A percentile compares a stretch with the other conserved stretches of the same genome.
Evolutionary conservation across 2,797 vertebrate species (phyloP).

Genomic region (Arnoldichthys spilopterus): DNA sequence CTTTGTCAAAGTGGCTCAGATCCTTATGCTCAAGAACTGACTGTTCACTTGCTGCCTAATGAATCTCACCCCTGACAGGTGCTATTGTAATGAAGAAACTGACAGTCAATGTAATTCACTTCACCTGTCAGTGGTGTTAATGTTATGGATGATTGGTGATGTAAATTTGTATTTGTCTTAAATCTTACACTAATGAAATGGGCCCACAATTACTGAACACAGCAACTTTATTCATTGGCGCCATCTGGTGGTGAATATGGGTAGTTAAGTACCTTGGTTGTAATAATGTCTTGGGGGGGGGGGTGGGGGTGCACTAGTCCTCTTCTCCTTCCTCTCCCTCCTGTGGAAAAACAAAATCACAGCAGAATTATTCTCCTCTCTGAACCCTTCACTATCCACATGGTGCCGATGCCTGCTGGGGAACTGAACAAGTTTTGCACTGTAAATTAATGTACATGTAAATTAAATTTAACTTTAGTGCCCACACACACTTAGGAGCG

Average conservation of each 20-base stretch:
- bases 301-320: too few relatives aligned
- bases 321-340: conserved; percentile 75
- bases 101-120: too few relatives aligned
- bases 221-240: conserved; percentile 53
- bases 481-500: neutral
- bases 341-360: conserved; percentile 39
- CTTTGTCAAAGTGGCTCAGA: too few relatives aligned
- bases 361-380: neutral
- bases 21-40: too few relatives aligned
- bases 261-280: neutral
- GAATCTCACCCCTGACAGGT: too few relatives aligned
- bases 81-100: too few relatives aligned
- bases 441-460: neutral
- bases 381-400: neutral
- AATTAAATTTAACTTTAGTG: neutral
- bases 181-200: too few relatives aligned
- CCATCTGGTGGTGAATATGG: conserved; percentile 67
- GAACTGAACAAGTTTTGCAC: neutral
- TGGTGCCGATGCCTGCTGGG: neutral
- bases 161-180: too few relatives aligned
- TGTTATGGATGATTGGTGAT: too few relatives aligned
- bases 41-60: too few relatives aligned
- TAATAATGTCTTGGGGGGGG: conserved; percentile 34
- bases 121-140: too few relatives aligned
- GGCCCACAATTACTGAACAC: neutral